These are phyloP conservation scores for Camelus bactrianus DNA, from an alignment of 2,113 vertebrate species.

Conservation along the genomic window DNA sequence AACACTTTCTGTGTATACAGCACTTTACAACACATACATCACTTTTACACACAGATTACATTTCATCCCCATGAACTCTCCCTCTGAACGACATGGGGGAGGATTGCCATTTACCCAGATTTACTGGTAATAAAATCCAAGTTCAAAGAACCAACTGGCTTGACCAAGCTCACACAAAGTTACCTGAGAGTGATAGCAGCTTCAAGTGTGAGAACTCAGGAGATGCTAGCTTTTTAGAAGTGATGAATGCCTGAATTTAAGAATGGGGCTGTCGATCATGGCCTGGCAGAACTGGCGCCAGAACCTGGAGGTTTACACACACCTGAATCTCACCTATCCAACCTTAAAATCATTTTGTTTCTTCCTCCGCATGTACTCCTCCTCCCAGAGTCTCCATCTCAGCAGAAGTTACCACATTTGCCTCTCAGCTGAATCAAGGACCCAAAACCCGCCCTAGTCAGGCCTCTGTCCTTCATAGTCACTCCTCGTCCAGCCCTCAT, in stretches of 20 bases:
- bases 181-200: neutral
- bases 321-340: neutral
- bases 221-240: neutral
- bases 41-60: neutral
- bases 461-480: neutral
- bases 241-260: neutral
- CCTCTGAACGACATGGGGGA: neutral
- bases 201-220: neutral
- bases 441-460: neutral
- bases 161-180: neutral
- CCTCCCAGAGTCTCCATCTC: neutral
- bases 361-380: too few species aligned
- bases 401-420: too few species aligned
- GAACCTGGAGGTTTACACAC: neutral
- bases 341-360: neutral
- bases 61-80: neutral
- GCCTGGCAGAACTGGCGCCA: neutral
- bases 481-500: accelerated
- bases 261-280: accelerated
- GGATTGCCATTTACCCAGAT: neutral
- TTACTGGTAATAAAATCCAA: neutral
- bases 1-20: neutral
- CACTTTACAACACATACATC: neutral
- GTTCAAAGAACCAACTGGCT: neutral
- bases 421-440: neutral